Evolutionary conservation across 2,888 invertebrate species (phyloP).

Genomic region (Bellardia bayeri): DNA sequence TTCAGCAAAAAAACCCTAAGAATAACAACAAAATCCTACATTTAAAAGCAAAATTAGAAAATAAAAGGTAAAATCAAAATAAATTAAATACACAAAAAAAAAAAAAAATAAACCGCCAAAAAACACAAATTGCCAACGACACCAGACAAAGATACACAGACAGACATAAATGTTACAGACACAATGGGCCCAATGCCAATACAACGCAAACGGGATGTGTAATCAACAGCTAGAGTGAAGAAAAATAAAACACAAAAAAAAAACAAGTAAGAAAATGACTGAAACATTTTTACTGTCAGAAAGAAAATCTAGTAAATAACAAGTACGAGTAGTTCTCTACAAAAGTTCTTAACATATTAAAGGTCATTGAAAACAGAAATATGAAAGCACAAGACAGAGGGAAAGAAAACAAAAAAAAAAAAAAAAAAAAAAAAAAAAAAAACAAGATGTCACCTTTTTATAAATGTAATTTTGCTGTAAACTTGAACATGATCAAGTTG

Average conservation of each 20-base stretch:
- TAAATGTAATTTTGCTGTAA: not conserved
- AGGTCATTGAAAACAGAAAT: constrained; percentile 52
- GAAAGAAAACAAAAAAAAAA: not conserved
- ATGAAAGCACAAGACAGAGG: not conserved
- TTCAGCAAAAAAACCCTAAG: not conserved
- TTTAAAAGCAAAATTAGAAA: not conserved
- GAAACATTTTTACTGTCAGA: constrained; percentile 32
- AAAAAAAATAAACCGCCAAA: constrained; percentile 6
- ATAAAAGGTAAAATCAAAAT: constrained; percentile 2
- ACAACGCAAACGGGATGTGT: constrained; percentile 52
- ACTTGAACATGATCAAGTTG: constrained; percentile 68
- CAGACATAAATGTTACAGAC: constrained; percentile 68
- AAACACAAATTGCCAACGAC: constrained; percentile 39
- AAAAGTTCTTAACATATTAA: constrained; percentile 46
- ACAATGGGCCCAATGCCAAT: constrained; percentile 73
- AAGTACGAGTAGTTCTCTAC: not conserved
- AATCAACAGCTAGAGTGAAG: constrained; percentile 24
- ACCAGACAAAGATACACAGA: constrained; percentile 51
- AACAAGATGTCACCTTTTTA: constrained; percentile 11
- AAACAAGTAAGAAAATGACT: constrained; percentile 20
- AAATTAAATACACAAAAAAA: not conserved
- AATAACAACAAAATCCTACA: not conserved
- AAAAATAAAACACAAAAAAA: not conserved
- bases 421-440: not conserved
- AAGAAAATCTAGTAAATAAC: constrained; percentile 33